phyloP scores from a whole-genome alignment of 1,140 invertebrate species.

The Trypoxylus dichotomus region DNA sequence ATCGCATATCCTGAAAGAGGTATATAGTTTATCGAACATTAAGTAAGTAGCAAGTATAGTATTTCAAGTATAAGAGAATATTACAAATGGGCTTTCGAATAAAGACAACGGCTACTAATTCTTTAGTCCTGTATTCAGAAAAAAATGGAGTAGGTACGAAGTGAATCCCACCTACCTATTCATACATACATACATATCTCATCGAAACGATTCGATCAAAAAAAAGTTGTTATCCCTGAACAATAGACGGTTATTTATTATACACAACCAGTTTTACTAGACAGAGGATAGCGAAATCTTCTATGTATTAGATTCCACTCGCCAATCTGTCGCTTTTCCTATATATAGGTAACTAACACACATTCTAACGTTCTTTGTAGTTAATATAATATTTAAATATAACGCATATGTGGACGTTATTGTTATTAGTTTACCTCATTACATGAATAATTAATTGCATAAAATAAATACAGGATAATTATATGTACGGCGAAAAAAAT shows the following conservation, averaged over 20 bases:
- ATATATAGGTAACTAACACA: not conserved
- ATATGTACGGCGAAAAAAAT: no score
- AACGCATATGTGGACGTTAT: no score
- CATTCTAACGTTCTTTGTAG: not conserved
- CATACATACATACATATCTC: not conserved
- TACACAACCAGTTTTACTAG: conserved; percentile 23
- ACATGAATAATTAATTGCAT: no score
- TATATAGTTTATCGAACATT: not conserved
- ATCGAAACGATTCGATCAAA: conserved; percentile 14
- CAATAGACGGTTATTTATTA: conserved; percentile 19
- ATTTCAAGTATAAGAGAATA: no score
- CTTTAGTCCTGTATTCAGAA: not conserved
- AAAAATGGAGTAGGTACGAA: not conserved
- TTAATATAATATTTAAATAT: no score
- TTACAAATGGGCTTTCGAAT: not conserved
- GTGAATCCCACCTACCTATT: not conserved
- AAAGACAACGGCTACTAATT: not conserved
- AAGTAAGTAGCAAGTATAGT: not conserved
- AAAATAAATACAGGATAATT: no score
- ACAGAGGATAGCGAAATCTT: conserved; percentile 18
- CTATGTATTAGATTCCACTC: conserved; percentile 11
- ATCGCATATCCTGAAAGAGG: not conserved
- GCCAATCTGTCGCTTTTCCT: not conserved
- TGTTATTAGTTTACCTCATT: no score
- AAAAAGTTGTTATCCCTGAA: conserved; percentile 31